phyloP scores from a whole-genome alignment of 2,797 vertebrate genomes.

The Girardinus metallicus region DNA sequence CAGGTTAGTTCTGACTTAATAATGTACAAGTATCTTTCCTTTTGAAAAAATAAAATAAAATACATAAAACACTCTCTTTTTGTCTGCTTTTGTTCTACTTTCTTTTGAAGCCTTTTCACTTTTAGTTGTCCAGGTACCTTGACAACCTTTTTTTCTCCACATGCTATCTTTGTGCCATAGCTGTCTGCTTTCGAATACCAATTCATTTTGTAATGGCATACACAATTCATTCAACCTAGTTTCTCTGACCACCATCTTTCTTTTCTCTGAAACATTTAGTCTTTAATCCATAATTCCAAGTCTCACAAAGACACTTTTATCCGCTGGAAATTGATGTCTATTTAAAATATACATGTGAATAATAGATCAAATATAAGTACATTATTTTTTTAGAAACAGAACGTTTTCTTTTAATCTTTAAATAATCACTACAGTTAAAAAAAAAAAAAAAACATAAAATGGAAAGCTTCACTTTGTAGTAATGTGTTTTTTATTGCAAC shows the following conservation, averaged over 20 bases:
- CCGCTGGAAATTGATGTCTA: not conserved
- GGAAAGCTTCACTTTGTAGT: not conserved
- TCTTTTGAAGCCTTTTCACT: constrained; percentile 34
- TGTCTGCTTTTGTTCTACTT: constrained; percentile 10
- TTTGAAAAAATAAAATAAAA: constrained; percentile 27
- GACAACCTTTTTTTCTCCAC: constrained; percentile 17
- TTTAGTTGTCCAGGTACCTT: constrained; percentile 7
- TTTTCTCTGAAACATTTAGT: constrained; percentile 1
- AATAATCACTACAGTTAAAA: not conserved
- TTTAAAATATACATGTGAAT: not conserved
- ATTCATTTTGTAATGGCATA: constrained; percentile 18
- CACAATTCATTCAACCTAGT: constrained; percentile 11
- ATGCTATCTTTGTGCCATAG: constrained; percentile 15
- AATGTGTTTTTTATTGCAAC: not conserved
- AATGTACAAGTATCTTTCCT: constrained; percentile 34
- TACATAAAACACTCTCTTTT: constrained; percentile 32
- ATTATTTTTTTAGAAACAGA: not conserved
- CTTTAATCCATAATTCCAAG: not conserved
- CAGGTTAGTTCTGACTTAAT: constrained; percentile 28
- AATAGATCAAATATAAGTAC: not conserved
- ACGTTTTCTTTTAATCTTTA: not conserved
- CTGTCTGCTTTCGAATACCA: constrained; percentile 10
- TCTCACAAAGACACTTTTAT: not conserved
- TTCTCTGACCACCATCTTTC: constrained; percentile 3
- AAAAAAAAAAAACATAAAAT: not conserved